These are phyloP conservation scores for Ascidia mentula DNA, from an alignment of 23 tunicate genomes.

Conservation along the genomic window DNA sequence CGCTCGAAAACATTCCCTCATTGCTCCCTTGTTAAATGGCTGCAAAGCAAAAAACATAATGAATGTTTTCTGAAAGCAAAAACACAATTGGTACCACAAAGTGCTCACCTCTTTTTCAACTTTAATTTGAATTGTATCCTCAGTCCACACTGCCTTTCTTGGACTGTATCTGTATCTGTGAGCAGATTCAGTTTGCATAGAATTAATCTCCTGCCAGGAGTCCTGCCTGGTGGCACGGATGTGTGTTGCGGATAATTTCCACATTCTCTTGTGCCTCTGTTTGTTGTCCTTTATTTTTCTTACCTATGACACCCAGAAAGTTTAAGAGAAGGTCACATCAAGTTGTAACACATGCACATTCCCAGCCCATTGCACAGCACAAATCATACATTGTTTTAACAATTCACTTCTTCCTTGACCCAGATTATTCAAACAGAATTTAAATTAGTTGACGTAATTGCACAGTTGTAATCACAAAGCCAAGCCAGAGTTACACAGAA, in stretches of 20 bases:
- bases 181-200: conserved; percentile 54
- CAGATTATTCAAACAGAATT: too few species aligned
- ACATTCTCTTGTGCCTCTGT: conserved; percentile 59
- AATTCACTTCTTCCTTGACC: too few species aligned
- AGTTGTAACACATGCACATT: too few species aligned
- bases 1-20: conserved; percentile 99
- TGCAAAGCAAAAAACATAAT: conserved; percentile 27
- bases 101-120: conserved; percentile 67
- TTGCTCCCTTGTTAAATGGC: conserved; percentile 97
- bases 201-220: conserved; percentile 63
- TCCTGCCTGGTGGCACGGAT: conserved; percentile 66
- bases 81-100: neutral
- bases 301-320: conserved; percentile 27
- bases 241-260: conserved; percentile 86
- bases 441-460: too few species aligned
- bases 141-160: conserved; percentile 89
- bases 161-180: conserved; percentile 81
- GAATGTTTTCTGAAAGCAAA: neutral
- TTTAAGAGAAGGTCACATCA: too few species aligned
- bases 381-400: too few species aligned
- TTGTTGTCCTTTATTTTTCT: conserved; percentile 50
- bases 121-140: conserved; percentile 90
- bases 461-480: too few species aligned
- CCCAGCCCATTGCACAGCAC: too few species aligned
- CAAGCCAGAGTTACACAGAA: too few species aligned